A percentile compares a stretch with the other conserved stretches of the same genome.
These are phyloP conservation scores for Thymelicus sylvestris DNA, from an alignment of 2,888 invertebrate genomes.

Conservation along the genomic window DNA sequence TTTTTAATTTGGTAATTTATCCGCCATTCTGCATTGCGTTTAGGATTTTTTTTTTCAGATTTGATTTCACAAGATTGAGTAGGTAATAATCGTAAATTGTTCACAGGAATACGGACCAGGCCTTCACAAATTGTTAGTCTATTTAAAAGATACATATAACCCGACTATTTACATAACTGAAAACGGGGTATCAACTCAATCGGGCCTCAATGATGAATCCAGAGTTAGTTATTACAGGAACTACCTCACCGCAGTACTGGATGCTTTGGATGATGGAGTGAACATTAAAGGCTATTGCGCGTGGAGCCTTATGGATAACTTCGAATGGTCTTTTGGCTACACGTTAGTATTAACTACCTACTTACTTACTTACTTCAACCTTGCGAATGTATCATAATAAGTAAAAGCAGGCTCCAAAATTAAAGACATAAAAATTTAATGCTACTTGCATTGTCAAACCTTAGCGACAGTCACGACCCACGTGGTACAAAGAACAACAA, in stretches of 20 bases:
- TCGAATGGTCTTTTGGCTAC: constrained; percentile 84
- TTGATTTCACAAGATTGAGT: too few relatives aligned
- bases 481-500: too few relatives aligned
- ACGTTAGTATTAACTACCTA: constrained; percentile 56
- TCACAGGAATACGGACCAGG: constrained; percentile 48
- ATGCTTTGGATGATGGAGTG: constrained; percentile 66
- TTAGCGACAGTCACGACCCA: too few relatives aligned
- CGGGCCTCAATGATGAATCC: constrained; percentile 61
- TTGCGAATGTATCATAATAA: too few relatives aligned
- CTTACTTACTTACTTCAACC: neutral
- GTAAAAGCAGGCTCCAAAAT: too few relatives aligned
- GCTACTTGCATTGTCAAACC: too few relatives aligned
- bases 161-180: constrained; percentile 68
- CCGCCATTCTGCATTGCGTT: too few relatives aligned
- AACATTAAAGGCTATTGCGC: constrained; percentile 76
- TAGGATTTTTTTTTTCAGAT: too few relatives aligned
- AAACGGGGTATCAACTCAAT: constrained; percentile 73
- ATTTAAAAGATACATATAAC: constrained; percentile 47
- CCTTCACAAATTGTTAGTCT: constrained; percentile 43
- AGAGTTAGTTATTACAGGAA: constrained; percentile 60
- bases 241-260: constrained; percentile 62
- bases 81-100: neutral
- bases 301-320: constrained; percentile 86
- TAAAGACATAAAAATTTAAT: too few relatives aligned
- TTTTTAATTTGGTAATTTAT: too few relatives aligned